phyloP scores from a whole-genome alignment of 1,140 invertebrate species.

The Nasonia giraulti region DNA sequence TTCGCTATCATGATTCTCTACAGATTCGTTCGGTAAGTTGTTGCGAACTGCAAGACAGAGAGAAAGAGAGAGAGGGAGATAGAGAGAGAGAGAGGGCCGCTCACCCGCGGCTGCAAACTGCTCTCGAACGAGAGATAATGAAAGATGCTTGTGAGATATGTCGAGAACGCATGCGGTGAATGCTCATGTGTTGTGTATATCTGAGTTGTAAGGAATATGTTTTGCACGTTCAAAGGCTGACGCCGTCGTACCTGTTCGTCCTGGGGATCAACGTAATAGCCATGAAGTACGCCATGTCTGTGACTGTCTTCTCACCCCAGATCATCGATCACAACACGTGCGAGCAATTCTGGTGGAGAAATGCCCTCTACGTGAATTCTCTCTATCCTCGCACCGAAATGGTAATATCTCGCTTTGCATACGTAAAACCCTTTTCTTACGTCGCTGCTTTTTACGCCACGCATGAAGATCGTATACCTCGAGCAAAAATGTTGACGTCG shows the following conservation, averaged over 20 bases:
- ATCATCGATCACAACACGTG: conserved; percentile 85
- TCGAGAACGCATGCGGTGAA: not conserved
- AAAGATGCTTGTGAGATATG: conserved; percentile 4
- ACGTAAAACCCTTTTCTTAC: not conserved
- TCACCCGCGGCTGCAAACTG: not conserved
- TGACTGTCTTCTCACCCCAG: conserved; percentile 84
- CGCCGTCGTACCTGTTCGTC: conserved; percentile 87
- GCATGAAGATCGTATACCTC: no score
- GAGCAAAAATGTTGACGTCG: not conserved
- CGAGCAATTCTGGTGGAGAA: conserved; percentile 88
- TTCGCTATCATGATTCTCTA: conserved; percentile 79
- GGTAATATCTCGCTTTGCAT: conserved; percentile 67
- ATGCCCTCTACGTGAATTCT: conserved; percentile 87
- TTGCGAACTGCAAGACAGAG: not conserved
- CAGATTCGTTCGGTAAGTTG: conserved; percentile 77
- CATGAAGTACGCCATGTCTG: conserved; percentile 76
- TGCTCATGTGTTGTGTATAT: conserved; percentile 1
- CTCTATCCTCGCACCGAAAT: conserved; percentile 85
- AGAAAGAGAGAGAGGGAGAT: not conserved
- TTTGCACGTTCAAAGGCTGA: conserved; percentile 75
- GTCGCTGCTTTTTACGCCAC: not conserved
- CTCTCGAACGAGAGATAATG: conserved; percentile 9
- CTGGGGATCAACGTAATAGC: conserved; percentile 83
- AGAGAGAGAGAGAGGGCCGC: not conserved
- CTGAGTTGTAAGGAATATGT: not conserved